These are phyloP conservation scores for Entelurus aequoreus DNA, from an alignment of 2,113 vertebrate species.

Conservation along the genomic window DNA sequence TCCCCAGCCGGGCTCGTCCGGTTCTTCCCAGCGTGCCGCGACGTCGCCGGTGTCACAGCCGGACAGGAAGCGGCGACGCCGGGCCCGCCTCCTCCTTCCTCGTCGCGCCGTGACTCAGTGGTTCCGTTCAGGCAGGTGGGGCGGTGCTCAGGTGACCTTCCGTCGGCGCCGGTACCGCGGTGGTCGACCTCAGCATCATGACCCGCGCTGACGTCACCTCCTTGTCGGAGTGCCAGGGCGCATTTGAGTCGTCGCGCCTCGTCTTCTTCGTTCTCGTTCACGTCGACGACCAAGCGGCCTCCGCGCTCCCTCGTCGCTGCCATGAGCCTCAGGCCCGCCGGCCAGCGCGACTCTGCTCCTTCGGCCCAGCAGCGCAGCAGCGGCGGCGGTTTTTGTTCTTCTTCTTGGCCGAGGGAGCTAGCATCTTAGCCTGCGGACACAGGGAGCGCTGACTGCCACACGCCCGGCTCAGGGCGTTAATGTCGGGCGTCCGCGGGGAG, in stretches of 20 bases:
- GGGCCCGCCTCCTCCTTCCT: slow-evolving; percentile 8
- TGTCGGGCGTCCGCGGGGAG: background rate
- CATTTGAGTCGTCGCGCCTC: slow-evolving; percentile 2
- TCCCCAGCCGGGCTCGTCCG: background rate
- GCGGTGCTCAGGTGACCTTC: slow-evolving; percentile 13
- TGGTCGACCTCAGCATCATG: slow-evolving; percentile 15
- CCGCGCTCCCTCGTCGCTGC: slow-evolving; percentile 45
- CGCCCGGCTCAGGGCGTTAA: background rate
- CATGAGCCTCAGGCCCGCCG: slow-evolving; percentile 57
- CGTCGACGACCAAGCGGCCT: slow-evolving; percentile 44
- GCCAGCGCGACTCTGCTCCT: slow-evolving; percentile 24
- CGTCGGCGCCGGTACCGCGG: slow-evolving; percentile 20
- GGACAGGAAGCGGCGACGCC: background rate
- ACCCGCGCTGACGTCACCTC: slow-evolving; percentile 39
- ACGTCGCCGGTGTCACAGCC: background rate
- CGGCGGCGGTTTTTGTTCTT: slow-evolving; percentile 38
- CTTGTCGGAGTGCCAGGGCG: slow-evolving; percentile 21
- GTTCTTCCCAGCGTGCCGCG: background rate
- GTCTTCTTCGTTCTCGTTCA: slow-evolving; percentile 60
- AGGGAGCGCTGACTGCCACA: slow-evolving; percentile 11
- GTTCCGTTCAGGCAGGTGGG: slow-evolving; percentile 63
- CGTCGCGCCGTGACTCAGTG: slow-evolving; percentile 37
- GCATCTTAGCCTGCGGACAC: slow-evolving; percentile 54
- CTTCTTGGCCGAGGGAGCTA: slow-evolving; percentile 49
- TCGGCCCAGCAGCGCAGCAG: slow-evolving; percentile 46